phyloP scores from a whole-genome alignment of 2,797 vertebrate species.

The Danio tinwini region DNA sequence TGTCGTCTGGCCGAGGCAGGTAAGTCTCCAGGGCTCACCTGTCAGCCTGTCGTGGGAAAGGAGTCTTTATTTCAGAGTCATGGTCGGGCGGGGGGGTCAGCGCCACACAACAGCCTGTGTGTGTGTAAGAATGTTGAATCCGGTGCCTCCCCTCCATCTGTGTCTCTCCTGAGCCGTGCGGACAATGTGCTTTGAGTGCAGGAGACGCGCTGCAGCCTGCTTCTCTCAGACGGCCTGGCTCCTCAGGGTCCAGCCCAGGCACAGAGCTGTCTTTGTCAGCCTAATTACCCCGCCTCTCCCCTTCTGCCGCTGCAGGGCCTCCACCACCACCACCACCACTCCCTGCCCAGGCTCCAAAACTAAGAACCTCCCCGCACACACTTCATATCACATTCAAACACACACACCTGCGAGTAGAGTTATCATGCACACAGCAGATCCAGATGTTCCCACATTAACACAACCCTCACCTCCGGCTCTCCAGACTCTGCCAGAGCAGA shows the following conservation, averaged over 20 bases:
- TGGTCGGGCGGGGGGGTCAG: constrained; percentile 33
- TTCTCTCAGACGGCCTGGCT: constrained; percentile 98
- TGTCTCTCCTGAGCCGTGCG: constrained; percentile 65
- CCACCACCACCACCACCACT: constrained; percentile 59
- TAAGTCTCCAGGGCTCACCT: constrained; percentile 62
- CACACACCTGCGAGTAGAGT: constrained; percentile 39
- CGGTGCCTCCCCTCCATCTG: constrained; percentile 72
- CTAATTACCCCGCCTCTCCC: constrained; percentile 93
- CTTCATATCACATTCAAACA: constrained; percentile 26
- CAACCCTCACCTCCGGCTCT: constrained; percentile 19
- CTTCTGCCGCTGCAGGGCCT: constrained; percentile 81
- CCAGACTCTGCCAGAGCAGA: constrained; percentile 39
- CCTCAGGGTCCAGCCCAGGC: constrained; percentile 89
- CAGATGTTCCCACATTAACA: constrained; percentile 53
- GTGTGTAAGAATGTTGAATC: constrained; percentile 77
- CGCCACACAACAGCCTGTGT: constrained; percentile 47
- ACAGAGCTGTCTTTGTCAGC: constrained; percentile 99
- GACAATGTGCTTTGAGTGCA: constrained; percentile 94
- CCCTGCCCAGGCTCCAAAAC: constrained; percentile 49
- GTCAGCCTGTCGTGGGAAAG: constrained; percentile 62
- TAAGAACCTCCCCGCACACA: constrained; percentile 33
- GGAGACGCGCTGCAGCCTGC: constrained; percentile 90
- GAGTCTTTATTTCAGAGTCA: constrained; percentile 55
- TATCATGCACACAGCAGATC: constrained; percentile 43
- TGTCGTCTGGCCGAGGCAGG: constrained; percentile 46